Percentiles rank a stretch among this genome's conserved stretches.
Conservation (phyloP, 2,888 invertebrate species). For the Leistus spinibarbis region DNA sequence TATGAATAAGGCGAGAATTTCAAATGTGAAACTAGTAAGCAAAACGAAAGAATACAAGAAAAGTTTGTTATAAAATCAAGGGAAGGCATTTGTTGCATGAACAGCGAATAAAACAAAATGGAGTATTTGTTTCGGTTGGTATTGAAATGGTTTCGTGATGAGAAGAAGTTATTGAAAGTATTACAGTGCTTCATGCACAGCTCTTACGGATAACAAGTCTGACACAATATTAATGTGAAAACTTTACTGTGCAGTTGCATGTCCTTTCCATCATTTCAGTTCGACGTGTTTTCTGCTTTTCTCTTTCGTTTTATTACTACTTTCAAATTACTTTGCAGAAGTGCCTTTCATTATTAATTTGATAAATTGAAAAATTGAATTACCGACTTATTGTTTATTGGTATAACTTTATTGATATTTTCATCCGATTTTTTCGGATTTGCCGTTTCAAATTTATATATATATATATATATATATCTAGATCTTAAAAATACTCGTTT, state of each 20-base stretch:
- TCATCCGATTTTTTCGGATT: not conserved
- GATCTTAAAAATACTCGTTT: not conserved
- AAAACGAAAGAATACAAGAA: not conserved
- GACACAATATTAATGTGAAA: constrained; percentile 5
- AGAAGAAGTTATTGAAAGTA: constrained; percentile 1
- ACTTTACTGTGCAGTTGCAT: constrained; percentile 2
- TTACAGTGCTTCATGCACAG: not conserved
- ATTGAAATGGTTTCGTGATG: constrained; percentile 3
- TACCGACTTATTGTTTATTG: not conserved
- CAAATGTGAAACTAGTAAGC: not conserved
- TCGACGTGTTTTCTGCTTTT: not conserved
- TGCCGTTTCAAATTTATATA: not conserved
- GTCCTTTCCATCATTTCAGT: constrained; percentile 2
- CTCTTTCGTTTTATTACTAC: not conserved
- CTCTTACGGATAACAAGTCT: not conserved
- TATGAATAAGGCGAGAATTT: not conserved
- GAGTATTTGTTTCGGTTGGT: not conserved
- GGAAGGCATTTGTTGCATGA: not conserved
- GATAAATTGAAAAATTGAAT: not conserved
- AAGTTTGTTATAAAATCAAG: not conserved
- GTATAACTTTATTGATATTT: not conserved
- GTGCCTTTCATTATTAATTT: constrained; percentile 3
- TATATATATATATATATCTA: not conserved
- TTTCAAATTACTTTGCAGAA: not conserved
- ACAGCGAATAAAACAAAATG: not conserved